A percentile compares a stretch with the other conserved stretches of the same genome.
Evolutionary conservation across 2,888 invertebrate genomes (phyloP).

Genomic region (Petrolisthes cinctipes): DNA sequence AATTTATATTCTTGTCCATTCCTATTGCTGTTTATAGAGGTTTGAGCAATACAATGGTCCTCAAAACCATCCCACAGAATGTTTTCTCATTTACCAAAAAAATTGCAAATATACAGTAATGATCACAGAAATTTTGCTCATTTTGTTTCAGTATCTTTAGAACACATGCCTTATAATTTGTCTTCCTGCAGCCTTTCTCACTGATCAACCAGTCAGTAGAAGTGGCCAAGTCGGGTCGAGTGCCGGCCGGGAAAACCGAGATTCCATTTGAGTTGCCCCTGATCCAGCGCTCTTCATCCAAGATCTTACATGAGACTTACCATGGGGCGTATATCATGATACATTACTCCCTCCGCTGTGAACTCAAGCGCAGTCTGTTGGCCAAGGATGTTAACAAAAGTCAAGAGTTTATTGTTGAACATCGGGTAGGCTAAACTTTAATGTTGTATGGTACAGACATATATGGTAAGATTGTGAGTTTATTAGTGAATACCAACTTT

Average conservation of each 20-base stretch:
- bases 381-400: conserved; percentile 88
- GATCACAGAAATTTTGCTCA: not conserved
- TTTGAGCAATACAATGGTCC: no score
- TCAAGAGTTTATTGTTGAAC: conserved; percentile 92
- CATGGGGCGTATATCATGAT: conserved; percentile 97
- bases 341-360: conserved; percentile 84
- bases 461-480: no score
- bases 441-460: no score
- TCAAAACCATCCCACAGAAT: no score
- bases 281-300: conserved; percentile 74
- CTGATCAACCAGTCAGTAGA: conserved; percentile 83
- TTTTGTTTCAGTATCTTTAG: not conserved
- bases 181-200: conserved; percentile 84
- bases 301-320: conserved; percentile 89
- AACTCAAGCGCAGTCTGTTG: conserved; percentile 88
- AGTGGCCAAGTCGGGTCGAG: conserved; percentile 84
- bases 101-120: not conserved
- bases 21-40: no score
- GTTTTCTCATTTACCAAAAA: not conserved
- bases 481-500: no score
- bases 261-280: conserved; percentile 94
- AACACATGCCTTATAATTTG: conserved; percentile 59
- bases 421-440: conserved; percentile 73
- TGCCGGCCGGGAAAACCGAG: conserved; percentile 88
- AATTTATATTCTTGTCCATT: no score